phyloP scores from a whole-genome alignment of 2,888 invertebrate species.

The Seira sanloemensis region DNA sequence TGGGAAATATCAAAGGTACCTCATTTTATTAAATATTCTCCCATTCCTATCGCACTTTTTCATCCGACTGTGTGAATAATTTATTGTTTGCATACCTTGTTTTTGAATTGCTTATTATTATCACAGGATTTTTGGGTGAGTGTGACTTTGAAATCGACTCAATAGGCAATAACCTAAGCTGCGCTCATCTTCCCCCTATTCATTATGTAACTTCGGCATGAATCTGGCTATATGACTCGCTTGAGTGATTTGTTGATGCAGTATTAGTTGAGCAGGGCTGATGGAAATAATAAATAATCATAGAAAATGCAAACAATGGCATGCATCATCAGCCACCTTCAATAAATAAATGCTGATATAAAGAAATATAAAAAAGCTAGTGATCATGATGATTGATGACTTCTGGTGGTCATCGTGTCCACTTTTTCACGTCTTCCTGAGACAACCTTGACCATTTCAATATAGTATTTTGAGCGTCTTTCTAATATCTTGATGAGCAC shows the following conservation, averaged over 20 bases:
- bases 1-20: conserved; percentile 1
- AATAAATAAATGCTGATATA: not conserved
- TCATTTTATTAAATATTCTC: no score
- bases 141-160: not conserved
- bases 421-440: conserved; percentile 5
- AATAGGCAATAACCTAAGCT: not conserved
- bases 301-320: not conserved
- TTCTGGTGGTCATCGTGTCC: conserved; percentile 27
- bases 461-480: conserved; percentile 14
- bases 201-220: not conserved
- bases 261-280: not conserved
- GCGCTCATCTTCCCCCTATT: not conserved
- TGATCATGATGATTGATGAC: conserved; percentile 12
- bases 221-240: not conserved
- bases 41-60: no score
- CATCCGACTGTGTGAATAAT: not conserved
- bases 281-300: not conserved
- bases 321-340: not conserved
- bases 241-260: conserved; percentile 1
- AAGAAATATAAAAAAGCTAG: conserved; percentile 1
- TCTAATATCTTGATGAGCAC: not conserved
- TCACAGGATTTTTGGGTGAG: not conserved
- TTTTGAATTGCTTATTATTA: conserved; percentile 15
- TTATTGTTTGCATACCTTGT: not conserved
- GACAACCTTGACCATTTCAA: conserved; percentile 33